Evolutionary conservation across 2,797 vertebrate species (phyloP), one percentile per base, ranked within the genome.

Genomic region (Triplophysa yarkandensis): DNA sequence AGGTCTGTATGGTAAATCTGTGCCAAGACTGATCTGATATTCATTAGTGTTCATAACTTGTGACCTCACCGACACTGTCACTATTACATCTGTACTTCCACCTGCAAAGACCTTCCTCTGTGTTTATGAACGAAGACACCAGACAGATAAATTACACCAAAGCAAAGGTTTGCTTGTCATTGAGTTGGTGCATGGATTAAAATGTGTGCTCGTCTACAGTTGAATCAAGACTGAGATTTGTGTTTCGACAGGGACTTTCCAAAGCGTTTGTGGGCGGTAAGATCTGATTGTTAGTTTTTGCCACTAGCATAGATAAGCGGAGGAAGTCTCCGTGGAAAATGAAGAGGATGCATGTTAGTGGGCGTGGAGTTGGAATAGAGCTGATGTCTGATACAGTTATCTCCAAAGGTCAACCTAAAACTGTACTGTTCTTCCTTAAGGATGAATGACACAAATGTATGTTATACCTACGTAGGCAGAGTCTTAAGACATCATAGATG

Each of bases 51-150:
- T 88, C 88, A 91, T 90, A 89, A 88, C 83, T 86, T 89, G 87
- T 87, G 89, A 92, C 91, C 91, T 86, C 86, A 89, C 86, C 76
- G 77, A 71, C 64, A 83, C 85, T 89, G 87, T 88, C 87, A 88
- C 86, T 85, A 78, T 83, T 46, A 64, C 19, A 75, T 81, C 67
- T 82, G 85, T 65, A 74, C 84, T 76, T 76, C 79, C 80, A 82
- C 85, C 83, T 77, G 80, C 82, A 85, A 82, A 83, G 84, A 85
- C 89, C 83, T 78, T 85, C 74, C 68, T 74, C 80, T 81, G 76
- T 84, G 86, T 88, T 89, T 86, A 87, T 86, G 57, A 82, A 81
- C 86, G 85, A 79, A 88, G 88, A 92, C 87, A 87, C 74, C 80
- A 87, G 87, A 87, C 86, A 85, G 86, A 85, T 73, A 82, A 85